Conservation (phyloP, 1,140 invertebrate species). For the Sinella curviseta region DNA sequence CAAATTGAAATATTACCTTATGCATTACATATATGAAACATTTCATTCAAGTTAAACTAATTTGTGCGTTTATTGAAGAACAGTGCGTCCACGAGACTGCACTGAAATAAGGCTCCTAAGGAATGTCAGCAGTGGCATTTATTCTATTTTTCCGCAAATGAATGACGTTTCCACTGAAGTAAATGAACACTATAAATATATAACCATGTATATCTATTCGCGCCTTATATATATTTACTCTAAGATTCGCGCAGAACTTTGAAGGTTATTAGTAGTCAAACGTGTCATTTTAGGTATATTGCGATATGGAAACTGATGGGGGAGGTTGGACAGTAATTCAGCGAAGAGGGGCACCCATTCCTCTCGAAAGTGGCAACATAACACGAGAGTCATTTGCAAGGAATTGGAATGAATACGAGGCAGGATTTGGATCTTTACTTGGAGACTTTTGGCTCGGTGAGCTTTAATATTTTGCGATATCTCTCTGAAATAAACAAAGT, state of each 20-base stretch:
- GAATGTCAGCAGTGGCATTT: conserved; percentile 33
- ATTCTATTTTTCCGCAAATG: conserved; percentile 25
- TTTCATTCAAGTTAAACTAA: neutral
- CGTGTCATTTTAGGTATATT: conserved; percentile 5
- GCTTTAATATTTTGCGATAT: neutral
- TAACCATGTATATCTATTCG: neutral
- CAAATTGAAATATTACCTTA: too few relatives aligned
- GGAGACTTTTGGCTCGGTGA: conserved; percentile 66
- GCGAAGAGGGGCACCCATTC: neutral
- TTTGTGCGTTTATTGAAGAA: neutral
- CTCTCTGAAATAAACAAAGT: neutral
- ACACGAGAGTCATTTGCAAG: conserved; percentile 63
- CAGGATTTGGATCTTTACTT: conserved; percentile 67
- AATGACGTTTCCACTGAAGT: conserved; percentile 23
- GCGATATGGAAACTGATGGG: conserved; percentile 45
- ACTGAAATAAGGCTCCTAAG: conserved; percentile 34
- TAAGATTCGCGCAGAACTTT: too few relatives aligned
- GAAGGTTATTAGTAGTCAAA: too few relatives aligned
- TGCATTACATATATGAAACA: neutral
- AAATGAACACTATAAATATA: neutral
- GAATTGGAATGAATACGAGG: conserved; percentile 66
- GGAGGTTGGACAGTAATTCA: conserved; percentile 52
- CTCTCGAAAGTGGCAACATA: neutral
- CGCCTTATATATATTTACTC: too few relatives aligned
- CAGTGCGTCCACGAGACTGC: conserved; percentile 35